Evolutionary conservation across 2,888 invertebrate species (phyloP).

Genomic region (Amblyteles armatorius): DNA sequence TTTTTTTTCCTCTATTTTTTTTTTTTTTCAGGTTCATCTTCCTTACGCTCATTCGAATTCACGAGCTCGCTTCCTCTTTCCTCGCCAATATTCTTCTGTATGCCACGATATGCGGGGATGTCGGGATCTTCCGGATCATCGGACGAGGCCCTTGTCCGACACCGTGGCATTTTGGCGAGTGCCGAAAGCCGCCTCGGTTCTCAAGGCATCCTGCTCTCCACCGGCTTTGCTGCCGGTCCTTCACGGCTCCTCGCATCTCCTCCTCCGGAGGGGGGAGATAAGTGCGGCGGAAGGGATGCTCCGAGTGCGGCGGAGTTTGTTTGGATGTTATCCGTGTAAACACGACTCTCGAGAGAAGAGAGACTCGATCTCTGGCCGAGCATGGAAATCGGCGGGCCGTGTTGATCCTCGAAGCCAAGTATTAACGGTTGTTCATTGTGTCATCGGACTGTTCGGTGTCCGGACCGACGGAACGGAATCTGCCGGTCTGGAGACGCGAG

Average conservation of each 20-base stretch:
- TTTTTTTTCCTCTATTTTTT: slow-evolving; percentile 44
- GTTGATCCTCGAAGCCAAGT: slow-evolving; percentile 67
- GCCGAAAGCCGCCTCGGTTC: slow-evolving; percentile 43
- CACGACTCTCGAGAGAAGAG: slow-evolving; percentile 57
- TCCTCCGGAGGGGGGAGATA: not conserved
- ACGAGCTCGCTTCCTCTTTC: not conserved
- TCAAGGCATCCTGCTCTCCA: slow-evolving; percentile 18
- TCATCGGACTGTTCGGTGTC: slow-evolving; percentile 14
- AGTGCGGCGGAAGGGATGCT: slow-evolving; percentile 24
- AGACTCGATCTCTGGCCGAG: slow-evolving; percentile 40
- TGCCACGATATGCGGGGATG: slow-evolving; percentile 1
- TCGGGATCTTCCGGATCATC: slow-evolving; percentile 56
- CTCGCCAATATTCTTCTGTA: slow-evolving; percentile 20
- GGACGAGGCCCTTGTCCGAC: slow-evolving; percentile 20
- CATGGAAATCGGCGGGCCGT: slow-evolving; percentile 61
- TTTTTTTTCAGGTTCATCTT: slow-evolving; percentile 28
- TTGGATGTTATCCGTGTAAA: slow-evolving; percentile 67
- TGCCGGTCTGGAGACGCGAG: not conserved
- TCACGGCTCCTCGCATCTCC: slow-evolving; percentile 46
- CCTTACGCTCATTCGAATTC: slow-evolving; percentile 32
- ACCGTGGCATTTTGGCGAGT: slow-evolving; percentile 59
- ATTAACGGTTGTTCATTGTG: slow-evolving; percentile 56
- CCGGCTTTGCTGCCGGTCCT: slow-evolving; percentile 36
- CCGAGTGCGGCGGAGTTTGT: slow-evolving; percentile 60
- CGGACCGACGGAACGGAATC: not conserved